phyloP scores from a whole-genome alignment of 2,888 invertebrate genomes.

The Nomada lathburiana region DNA sequence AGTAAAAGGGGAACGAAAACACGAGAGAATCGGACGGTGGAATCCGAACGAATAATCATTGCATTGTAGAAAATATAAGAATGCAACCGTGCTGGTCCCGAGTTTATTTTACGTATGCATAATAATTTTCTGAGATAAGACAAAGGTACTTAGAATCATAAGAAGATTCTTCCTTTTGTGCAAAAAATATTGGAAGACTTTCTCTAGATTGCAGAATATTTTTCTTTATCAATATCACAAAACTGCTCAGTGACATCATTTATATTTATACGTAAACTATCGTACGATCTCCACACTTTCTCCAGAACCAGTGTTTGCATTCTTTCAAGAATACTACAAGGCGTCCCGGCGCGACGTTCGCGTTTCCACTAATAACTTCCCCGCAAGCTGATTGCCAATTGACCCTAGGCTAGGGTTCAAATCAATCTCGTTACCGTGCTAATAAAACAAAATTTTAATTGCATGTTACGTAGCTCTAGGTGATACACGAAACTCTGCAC shows the following conservation, averaged over 20 bases:
- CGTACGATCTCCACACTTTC: conserved; percentile 18
- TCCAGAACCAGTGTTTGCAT: neutral
- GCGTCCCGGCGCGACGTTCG: conserved; percentile 9
- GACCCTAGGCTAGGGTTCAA: conserved; percentile 29
- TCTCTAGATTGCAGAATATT: neutral
- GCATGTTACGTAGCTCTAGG: neutral
- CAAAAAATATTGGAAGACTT: neutral
- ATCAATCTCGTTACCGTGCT: conserved; percentile 5
- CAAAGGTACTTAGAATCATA: no score
- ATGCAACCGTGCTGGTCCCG: neutral
- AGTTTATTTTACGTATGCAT: neutral
- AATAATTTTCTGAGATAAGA: no score
- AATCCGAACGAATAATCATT: neutral
- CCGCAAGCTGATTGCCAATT: conserved; percentile 40
- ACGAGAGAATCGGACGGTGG: neutral
- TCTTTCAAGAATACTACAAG: conserved; percentile 20
- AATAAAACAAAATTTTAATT: conserved; percentile 26
- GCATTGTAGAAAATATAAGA: neutral
- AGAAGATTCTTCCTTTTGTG: neutral
- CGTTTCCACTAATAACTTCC: conserved; percentile 32
- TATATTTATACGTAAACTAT: conserved; percentile 18
- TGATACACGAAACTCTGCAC: neutral
- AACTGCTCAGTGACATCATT: neutral
- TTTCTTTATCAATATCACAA: neutral
- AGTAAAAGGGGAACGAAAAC: conserved; percentile 27